A percentile compares a stretch with the other conserved stretches of the same genome.
Evolutionary conservation across 2,113 vertebrate genomes (phyloP).

Genomic region (Mastomys natalensis): DNA sequence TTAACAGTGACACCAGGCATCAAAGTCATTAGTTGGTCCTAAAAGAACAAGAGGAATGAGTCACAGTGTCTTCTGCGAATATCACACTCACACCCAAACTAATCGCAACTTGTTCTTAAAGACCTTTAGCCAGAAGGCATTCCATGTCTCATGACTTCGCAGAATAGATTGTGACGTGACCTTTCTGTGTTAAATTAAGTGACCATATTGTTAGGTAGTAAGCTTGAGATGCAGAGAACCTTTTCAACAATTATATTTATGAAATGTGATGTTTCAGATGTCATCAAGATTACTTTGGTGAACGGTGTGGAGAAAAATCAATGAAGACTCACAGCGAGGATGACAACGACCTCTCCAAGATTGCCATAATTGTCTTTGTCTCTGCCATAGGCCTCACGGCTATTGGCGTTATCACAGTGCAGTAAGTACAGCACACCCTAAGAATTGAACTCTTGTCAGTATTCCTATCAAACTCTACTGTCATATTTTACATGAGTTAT

Average conservation of each 20-base stretch:
- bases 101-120: slow-evolving; percentile 81
- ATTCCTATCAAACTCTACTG: background rate
- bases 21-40: slow-evolving; percentile 82
- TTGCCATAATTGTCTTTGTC: slow-evolving; percentile 81
- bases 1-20: slow-evolving; percentile 70
- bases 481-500: slow-evolving; percentile 2
- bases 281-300: slow-evolving; percentile 87
- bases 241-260: slow-evolving; percentile 35
- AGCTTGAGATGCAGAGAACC: background rate
- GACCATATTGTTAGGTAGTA: background rate
- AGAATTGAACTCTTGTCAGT: background rate
- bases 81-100: slow-evolving; percentile 78
- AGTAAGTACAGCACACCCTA: slow-evolving; percentile 84
- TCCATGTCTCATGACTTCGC: slow-evolving; percentile 67
- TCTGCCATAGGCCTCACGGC: slow-evolving; percentile 75
- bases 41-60: slow-evolving; percentile 78
- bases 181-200: background rate
- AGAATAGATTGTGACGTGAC: background rate
- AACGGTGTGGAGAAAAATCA: slow-evolving; percentile 88
- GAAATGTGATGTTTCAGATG: slow-evolving; percentile 83
- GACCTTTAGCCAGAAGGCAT: slow-evolving; percentile 60
- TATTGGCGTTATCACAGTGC: slow-evolving; percentile 80
- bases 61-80: slow-evolving; percentile 80
- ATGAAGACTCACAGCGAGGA: slow-evolving; percentile 86
- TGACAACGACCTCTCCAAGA: slow-evolving; percentile 82